These are phyloP conservation scores for Microctonus aethiopoides DNA, from an alignment of 2,888 invertebrate species.

Conservation along the genomic window DNA sequence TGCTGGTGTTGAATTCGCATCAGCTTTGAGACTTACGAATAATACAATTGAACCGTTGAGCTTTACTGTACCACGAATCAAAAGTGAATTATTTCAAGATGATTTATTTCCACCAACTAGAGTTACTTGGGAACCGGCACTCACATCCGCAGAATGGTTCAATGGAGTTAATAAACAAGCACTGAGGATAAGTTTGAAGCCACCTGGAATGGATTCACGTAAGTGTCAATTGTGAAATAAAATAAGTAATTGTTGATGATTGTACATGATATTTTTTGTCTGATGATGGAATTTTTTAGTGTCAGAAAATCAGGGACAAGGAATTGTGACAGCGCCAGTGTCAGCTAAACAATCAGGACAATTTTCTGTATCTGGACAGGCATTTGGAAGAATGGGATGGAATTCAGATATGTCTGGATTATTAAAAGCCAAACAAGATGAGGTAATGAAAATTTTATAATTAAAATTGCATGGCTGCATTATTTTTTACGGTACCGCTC, in stretches of 20 bases:
- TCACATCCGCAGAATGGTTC: constrained; percentile 85
- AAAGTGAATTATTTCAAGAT: constrained; percentile 96
- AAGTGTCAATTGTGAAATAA: constrained; percentile 61
- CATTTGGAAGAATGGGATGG: constrained; percentile 69
- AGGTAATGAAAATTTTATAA: constrained; percentile 56
- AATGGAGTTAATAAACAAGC: constrained; percentile 73
- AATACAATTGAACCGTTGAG: constrained; percentile 92
- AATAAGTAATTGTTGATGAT: not conserved
- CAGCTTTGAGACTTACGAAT: constrained; percentile 91
- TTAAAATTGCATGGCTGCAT: not conserved
- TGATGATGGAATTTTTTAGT: constrained; percentile 55
- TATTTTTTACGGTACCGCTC: not conserved
- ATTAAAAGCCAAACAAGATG: constrained; percentile 68
- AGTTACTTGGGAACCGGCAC: constrained; percentile 85
- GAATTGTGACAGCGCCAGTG: constrained; percentile 60
- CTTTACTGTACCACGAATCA: constrained; percentile 95
- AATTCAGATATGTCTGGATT: constrained; percentile 68
- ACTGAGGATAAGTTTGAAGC: constrained; percentile 79
- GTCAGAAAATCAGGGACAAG: constrained; percentile 69
- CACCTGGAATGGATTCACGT: constrained; percentile 89
- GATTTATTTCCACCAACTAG: constrained; percentile 94
- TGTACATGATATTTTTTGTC: too few species aligned
- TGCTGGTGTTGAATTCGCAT: constrained; percentile 91
- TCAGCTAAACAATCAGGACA: constrained; percentile 68
- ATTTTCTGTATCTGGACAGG: constrained; percentile 67